Evolutionary conservation across 35 echinoderm and acorn worm genomes (phyloP).

Genomic region (Holothuria glaberrima): DNA sequence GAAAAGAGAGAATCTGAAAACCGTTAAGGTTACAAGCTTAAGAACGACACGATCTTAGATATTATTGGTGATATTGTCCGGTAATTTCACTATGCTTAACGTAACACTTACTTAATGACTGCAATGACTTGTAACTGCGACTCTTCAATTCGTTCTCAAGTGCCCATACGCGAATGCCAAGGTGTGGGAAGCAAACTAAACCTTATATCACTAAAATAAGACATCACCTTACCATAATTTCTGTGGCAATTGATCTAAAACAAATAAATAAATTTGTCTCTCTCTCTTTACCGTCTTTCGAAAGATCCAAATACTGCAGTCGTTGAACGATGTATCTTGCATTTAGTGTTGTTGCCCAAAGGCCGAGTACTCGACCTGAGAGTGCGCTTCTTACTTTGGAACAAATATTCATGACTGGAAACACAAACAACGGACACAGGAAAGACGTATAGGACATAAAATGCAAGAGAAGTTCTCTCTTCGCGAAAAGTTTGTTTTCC

Average conservation of each 20-base stretch:
- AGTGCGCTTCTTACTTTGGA: slow-evolving; percentile 34
- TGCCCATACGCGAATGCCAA: too few species aligned
- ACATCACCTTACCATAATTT: too few species aligned
- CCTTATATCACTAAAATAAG: too few species aligned
- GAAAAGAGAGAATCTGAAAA: background rate
- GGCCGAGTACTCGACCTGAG: background rate
- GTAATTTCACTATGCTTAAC: too few species aligned
- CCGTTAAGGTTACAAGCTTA: background rate
- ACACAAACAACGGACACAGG: background rate
- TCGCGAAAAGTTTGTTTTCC: background rate
- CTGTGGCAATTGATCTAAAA: too few species aligned
- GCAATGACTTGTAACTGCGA: too few species aligned
- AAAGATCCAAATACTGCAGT: slow-evolving; percentile 39
- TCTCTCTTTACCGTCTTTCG: background rate
- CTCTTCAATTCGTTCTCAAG: too few species aligned
- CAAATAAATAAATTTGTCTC: background rate
- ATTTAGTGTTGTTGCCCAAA: slow-evolving; percentile 35
- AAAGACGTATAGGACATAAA: background rate
- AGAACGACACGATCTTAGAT: too few species aligned
- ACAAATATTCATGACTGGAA: slow-evolving; percentile 14
- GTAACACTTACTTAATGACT: too few species aligned
- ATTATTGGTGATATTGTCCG: too few species aligned
- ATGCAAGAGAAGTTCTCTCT: background rate
- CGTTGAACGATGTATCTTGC: slow-evolving; percentile 42
- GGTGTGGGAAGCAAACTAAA: too few species aligned